Evolutionary conservation across 2,888 invertebrate genomes (phyloP), one percentile per base, ranked within the genome.

Genomic region (Agrotis exclamationis): DNA sequence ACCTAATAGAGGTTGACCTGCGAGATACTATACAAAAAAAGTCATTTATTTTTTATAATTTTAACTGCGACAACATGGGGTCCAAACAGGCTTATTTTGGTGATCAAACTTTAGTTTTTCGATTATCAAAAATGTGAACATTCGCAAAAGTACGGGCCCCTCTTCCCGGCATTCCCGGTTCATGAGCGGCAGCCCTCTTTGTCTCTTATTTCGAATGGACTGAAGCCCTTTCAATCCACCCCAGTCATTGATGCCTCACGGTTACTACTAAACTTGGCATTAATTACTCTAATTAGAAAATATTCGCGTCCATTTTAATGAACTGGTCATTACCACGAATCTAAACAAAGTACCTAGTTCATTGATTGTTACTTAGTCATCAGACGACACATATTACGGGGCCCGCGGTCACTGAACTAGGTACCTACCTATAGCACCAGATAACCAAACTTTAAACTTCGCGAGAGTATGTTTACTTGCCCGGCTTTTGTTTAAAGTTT

Each of bases 401-500:
- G 11, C 1, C 28, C 44, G 44, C n/a, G n/a, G 24, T 58, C 45
- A 20, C 18, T 63, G 57, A 58, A 47, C 47, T 33, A n/a, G n/a
- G n/a, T n/a, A 45, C 4, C 11, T 0, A 13, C 4, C 45, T 13
- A 39, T 54, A 22, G 20, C 58, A 53, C 57, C 44, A 62, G 48
- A 54, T 24, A 33, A 63, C 24, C 51, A 58, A 28, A 28, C 6
- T 7, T 47, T 24, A 51, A 11, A 39, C 1, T 1, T 1, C 16
- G n/a, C 63, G 11, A 22, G 39, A 28, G 47, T 22, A 74, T 48
- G 48, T 60, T 60, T 59, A 60, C 50, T 28, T 13, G 39, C 56
- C 33, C 53, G n/a, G 54, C 24, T 39, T 56, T 56, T 64, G 47
- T 58, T 28, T 20, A 51, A 57, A 71, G 22, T 65, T 24, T 48